These are phyloP conservation scores for Tragelaphus strepsiceros DNA, from an alignment of 2,113 vertebrate genomes.

Conservation along the genomic window DNA sequence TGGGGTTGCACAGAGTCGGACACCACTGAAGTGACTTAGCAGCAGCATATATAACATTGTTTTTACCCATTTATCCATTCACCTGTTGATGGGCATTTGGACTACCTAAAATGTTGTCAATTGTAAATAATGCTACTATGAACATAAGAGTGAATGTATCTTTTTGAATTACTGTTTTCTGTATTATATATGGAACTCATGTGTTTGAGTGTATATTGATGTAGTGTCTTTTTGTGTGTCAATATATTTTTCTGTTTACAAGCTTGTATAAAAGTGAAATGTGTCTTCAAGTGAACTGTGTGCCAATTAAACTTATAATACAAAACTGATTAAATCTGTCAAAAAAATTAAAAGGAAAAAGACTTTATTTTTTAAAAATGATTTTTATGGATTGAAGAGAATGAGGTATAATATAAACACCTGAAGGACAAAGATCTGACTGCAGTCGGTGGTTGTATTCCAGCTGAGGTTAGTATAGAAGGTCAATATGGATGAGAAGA, in stretches of 20 bases:
- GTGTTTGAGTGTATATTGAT: constrained; percentile 73
- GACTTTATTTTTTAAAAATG: neutral
- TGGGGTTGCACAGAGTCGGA: no score
- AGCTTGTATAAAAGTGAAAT: constrained; percentile 47
- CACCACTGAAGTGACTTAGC: no score
- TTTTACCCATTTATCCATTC: neutral
- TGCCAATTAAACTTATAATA: constrained; percentile 61
- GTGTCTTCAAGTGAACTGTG: constrained; percentile 50
- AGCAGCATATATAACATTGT: neutral
- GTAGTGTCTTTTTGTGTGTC: constrained; percentile 68
- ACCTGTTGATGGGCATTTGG: neutral
- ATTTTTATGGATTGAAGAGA: neutral
- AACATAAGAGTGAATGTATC: neutral
- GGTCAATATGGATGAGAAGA: neutral
- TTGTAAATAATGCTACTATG: neutral
- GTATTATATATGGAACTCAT: constrained; percentile 60
- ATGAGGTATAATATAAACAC: neutral
- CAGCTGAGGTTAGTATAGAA: neutral
- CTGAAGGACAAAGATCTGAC: neutral
- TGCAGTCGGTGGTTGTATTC: neutral
- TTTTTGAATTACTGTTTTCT: neutral
- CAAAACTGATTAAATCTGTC: neutral
- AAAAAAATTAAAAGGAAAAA: neutral
- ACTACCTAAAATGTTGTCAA: rapidly evolving
- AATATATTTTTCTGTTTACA: constrained; percentile 70